Percentiles rank a stretch among this genome's conserved stretches.
phyloP scores from a whole-genome alignment of 2,888 invertebrate species.

The Lasioglossum oenotherae region DNA sequence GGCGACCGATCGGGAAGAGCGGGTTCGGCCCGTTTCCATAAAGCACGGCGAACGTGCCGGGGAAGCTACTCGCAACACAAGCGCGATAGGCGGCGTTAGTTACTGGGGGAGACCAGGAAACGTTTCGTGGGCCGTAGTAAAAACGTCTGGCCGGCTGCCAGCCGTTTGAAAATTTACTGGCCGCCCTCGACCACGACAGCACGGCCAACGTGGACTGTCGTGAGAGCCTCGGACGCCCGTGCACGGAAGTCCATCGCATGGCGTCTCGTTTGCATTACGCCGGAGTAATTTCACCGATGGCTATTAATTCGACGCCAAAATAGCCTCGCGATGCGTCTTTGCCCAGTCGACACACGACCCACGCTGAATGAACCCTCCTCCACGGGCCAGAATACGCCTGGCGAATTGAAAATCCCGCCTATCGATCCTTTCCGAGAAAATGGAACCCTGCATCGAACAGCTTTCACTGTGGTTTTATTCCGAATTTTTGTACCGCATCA shows the following conservation, averaged over 20 bases:
- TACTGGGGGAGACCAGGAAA: slow-evolving; percentile 29
- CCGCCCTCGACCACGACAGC: slow-evolving; percentile 38
- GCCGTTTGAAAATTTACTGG: slow-evolving; percentile 70
- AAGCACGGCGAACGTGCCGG: slow-evolving; percentile 33
- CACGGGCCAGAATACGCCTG: background rate
- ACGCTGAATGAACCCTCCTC: slow-evolving; percentile 1
- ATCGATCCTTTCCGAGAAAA: background rate
- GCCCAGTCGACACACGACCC: background rate
- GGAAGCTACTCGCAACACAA: slow-evolving; percentile 10
- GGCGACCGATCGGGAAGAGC: slow-evolving; percentile 30
- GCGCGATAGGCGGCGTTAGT: slow-evolving; percentile 48
- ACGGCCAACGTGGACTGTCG: slow-evolving; percentile 48
- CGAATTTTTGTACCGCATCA: background rate
- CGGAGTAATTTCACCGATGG: slow-evolving; percentile 34
- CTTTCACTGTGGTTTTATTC: background rate
- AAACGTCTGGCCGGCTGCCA: slow-evolving; percentile 74
- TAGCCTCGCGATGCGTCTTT: slow-evolving; percentile 12
- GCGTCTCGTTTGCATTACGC: slow-evolving; percentile 57
- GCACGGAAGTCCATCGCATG: slow-evolving; percentile 41
- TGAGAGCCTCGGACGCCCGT: slow-evolving; percentile 23
- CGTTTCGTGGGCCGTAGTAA: slow-evolving; percentile 62
- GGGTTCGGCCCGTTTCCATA: slow-evolving; percentile 35
- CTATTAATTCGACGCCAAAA: slow-evolving; percentile 54
- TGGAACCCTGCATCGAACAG: background rate
- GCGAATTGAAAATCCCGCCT: background rate